Percentiles rank a stretch among this genome's conserved stretches.
These are phyloP conservation scores for Gymnarchus niloticus DNA, from an alignment of 2,113 vertebrate species.

Conservation along the genomic window DNA sequence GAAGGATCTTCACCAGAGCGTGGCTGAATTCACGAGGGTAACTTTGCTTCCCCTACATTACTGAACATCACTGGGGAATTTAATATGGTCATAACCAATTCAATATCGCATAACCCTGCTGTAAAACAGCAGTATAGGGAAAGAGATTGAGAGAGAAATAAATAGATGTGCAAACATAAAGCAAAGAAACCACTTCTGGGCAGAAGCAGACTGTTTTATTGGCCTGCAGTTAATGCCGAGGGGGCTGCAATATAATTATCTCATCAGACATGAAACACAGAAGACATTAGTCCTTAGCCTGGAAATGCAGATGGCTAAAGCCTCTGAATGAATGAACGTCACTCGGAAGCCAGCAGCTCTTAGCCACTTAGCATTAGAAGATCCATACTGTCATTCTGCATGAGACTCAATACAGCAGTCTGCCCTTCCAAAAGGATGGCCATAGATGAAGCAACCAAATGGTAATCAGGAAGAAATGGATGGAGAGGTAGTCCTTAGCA, in stretches of 20 bases:
- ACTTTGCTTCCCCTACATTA: not conserved
- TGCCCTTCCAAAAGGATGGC: not conserved
- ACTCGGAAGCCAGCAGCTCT: not conserved
- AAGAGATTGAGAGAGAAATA: not conserved
- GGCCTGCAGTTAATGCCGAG: not conserved
- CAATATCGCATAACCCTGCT: conserved; percentile 17
- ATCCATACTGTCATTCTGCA: not conserved
- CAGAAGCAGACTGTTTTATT: not conserved
- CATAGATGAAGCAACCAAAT: not conserved
- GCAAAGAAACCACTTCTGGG: not conserved
- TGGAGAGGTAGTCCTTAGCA: not conserved
- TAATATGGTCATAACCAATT: not conserved
- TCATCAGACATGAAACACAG: no score
- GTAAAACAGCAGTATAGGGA: conserved; percentile 9
- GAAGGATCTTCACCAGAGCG: not conserved
- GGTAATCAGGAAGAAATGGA: not conserved
- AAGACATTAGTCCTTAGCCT: no score
- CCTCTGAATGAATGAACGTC: no score
- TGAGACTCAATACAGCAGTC: conserved; percentile 13
- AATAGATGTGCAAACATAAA: not conserved
- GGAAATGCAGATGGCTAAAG: no score
- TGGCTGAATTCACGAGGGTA: not conserved
- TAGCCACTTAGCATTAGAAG: not conserved
- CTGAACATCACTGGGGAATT: not conserved
- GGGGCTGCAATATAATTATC: no score